Evolutionary conservation across 2,888 invertebrate genomes (phyloP), one percentile per base, ranked within the genome.

Genomic region (Hedychridium roseum): DNA sequence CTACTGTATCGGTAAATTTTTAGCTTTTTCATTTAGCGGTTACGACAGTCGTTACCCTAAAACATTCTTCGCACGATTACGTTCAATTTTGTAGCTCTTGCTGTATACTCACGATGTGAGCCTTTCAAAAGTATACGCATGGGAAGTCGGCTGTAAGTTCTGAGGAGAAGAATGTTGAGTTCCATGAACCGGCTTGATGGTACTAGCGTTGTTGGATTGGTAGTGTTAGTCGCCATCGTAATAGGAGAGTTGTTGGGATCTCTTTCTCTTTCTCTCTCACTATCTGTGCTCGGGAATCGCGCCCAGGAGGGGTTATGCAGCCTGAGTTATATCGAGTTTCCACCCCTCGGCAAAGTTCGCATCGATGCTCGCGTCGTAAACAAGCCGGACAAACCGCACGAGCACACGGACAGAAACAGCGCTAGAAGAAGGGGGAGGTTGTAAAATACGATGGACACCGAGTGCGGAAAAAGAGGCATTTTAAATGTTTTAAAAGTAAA

Each of bases 341-440:
- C 52, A 36, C 47, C 54, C 31, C 36, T 26, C 38, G 54, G 51
- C 60, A 57, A 65, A 62, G 52, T 61, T 59, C 66, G 59, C 68
- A 60, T 58, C 64, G 69, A 54, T 66, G 68, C 56, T 54, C 57
- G 48, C 50, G 66, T 65, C 68, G 69, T 69, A 69, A 70, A 69
- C 66, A 70, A 70, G 66, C 67, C 53, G 54, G 57, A 49, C 50
- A 49, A 54, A 62, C 57, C 60, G 41, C 60, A 54, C 57, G 53
- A 55, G 50, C 60, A 55, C 52, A 50, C 54, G 55, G 54, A 15
- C 15, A 37, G 31, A 14, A 44, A 37, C 32, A 16, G 37, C 35
- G 21, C 43, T 35, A 11, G 23, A 36, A 16, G 32, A 32, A 27
- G 9, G 35, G 31, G 30, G 36, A 36, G 35, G 41, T n/a, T n/a